Evolutionary conservation across 92 coral and sea anemone species (phyloP).

Genomic region (Phenganax subtilis): DNA sequence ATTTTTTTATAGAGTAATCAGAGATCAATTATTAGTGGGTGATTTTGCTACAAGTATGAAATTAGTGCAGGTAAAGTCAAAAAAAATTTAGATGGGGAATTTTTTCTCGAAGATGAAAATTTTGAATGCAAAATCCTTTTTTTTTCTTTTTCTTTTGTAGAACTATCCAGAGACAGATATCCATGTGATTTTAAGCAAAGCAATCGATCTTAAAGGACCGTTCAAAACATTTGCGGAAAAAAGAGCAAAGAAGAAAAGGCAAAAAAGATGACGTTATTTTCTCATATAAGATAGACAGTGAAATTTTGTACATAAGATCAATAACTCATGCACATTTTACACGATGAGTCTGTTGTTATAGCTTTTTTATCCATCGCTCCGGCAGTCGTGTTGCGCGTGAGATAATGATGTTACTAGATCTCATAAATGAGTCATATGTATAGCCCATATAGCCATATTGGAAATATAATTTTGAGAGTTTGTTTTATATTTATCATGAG

Average conservation of each 20-base stretch:
- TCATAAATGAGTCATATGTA: too few species aligned
- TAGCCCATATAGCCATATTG: too few species aligned
- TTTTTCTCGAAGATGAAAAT: not conserved
- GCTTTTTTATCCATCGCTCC: not conserved
- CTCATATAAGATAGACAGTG: not conserved
- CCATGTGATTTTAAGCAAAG: slow-evolving; percentile 75
- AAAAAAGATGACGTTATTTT: slow-evolving; percentile 17
- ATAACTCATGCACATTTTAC: not conserved
- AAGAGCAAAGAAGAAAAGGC: not conserved
- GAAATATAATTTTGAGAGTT: too few species aligned
- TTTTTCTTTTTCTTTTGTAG: slow-evolving; percentile 40
- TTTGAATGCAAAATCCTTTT: not conserved
- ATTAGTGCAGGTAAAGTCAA: slow-evolving; percentile 66
- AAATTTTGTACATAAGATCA: not conserved
- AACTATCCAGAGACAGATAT: slow-evolving; percentile 88
- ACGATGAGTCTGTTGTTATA: not conserved
- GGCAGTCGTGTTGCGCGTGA: too few species aligned
- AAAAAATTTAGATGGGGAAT: not conserved
- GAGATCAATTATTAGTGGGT: slow-evolving; percentile 80
- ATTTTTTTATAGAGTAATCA: slow-evolving; percentile 56
- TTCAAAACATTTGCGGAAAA: slow-evolving; percentile 17
- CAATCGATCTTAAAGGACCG: slow-evolving; percentile 77
- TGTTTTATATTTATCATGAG: too few species aligned
- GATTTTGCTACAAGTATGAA: slow-evolving; percentile 97
- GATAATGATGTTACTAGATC: too few species aligned